phyloP scores from a whole-genome alignment of 1,140 invertebrate species.

The Paralvinella palmiformis region DNA sequence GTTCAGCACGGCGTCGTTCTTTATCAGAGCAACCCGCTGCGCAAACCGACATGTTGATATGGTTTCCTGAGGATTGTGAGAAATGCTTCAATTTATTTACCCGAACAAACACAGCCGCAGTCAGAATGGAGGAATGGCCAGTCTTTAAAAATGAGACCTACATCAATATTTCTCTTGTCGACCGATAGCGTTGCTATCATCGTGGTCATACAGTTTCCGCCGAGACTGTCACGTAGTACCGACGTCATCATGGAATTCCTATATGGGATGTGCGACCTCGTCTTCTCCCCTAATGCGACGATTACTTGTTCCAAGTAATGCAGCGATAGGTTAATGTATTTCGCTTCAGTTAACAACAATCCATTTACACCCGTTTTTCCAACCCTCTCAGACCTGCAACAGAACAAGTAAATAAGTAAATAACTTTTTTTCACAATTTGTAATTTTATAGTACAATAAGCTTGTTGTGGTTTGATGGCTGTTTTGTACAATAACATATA shows the following conservation, averaged over 20 bases:
- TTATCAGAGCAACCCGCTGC: slow-evolving; percentile 61
- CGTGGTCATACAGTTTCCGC: slow-evolving; percentile 62
- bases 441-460: too few species aligned
- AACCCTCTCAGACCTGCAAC: slow-evolving; percentile 48
- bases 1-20: slow-evolving; percentile 56
- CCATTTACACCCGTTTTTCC: slow-evolving; percentile 53
- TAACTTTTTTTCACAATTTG: too few species aligned
- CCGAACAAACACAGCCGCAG: background rate
- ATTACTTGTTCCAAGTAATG: slow-evolving; percentile 65
- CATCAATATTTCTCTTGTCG: slow-evolving; percentile 54
- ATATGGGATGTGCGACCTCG: slow-evolving; percentile 59
- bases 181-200: slow-evolving; percentile 63
- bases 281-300: slow-evolving; percentile 58
- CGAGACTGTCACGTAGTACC: slow-evolving; percentile 60
- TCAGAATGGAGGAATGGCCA: background rate
- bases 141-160: slow-evolving; percentile 24
- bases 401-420: slow-evolving; percentile 15
- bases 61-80: slow-evolving; percentile 50
- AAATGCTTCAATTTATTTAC: too few species aligned
- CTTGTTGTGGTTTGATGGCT: too few species aligned
- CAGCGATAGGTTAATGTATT: slow-evolving; percentile 63
- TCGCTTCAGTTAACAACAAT: slow-evolving; percentile 57
- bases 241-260: slow-evolving; percentile 63
- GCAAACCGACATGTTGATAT: slow-evolving; percentile 64
- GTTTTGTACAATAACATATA: too few species aligned